These are phyloP conservation scores for Rhegmatorhina hoffmannsi DNA, from an alignment of 2,113 vertebrate genomes.

Conservation along the genomic window DNA sequence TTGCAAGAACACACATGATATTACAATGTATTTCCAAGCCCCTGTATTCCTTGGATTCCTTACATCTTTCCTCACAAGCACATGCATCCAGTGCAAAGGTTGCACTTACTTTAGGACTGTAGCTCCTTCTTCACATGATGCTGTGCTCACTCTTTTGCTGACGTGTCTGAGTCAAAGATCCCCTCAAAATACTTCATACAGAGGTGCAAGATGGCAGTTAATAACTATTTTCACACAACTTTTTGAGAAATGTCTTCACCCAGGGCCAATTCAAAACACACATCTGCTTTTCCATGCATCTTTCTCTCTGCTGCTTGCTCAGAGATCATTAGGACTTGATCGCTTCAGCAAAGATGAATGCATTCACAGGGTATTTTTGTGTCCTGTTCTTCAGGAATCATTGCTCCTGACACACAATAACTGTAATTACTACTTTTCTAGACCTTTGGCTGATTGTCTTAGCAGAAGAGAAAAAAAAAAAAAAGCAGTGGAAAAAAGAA, in stretches of 20 bases:
- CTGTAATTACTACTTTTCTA: conserved; percentile 16
- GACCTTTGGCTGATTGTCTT: not conserved
- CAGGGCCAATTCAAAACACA: not conserved
- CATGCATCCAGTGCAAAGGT: not conserved
- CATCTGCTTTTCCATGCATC: not conserved
- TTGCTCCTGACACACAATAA: not conserved
- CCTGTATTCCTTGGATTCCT: not conserved
- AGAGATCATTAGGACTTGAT: not conserved
- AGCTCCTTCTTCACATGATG: not conserved
- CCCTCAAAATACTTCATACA: not conserved
- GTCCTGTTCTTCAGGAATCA: not conserved
- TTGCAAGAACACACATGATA: not conserved
- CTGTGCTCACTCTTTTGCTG: not conserved
- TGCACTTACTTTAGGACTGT: not conserved
- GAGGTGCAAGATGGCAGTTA: not conserved
- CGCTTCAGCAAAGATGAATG: not conserved
- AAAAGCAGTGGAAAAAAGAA: not conserved
- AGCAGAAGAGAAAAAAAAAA: not conserved
- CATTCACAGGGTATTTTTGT: not conserved
- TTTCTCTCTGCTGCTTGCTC: not conserved
- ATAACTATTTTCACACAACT: not conserved
- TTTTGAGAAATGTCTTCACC: not conserved
- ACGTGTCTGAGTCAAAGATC: not conserved
- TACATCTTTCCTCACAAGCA: not conserved
- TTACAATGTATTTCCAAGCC: not conserved